Percentiles rank a stretch among this genome's conserved stretches.
phyloP scores from a whole-genome alignment of 2,888 invertebrate genomes.

The Lasius fuliginosus region DNA sequence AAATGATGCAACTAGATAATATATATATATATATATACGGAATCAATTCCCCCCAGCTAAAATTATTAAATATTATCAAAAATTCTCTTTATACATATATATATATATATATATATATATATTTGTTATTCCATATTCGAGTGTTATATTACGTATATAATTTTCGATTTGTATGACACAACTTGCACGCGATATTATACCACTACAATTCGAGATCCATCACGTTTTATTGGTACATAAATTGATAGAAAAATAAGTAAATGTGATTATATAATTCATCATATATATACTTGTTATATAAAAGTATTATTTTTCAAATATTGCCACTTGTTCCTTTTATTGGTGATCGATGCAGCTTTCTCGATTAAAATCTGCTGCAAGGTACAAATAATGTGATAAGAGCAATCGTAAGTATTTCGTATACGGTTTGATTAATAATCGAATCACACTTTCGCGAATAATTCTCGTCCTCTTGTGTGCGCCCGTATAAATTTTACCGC shows the following conservation, averaged over 20 bases:
- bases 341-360: neutral
- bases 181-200: neutral
- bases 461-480: neutral
- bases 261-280: conserved; percentile 18
- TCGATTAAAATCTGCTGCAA: neutral
- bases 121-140: too few relatives aligned
- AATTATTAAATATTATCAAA: neutral
- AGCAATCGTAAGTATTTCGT: neutral
- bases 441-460: neutral
- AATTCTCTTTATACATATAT: neutral
- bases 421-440: neutral
- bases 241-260: conserved; percentile 15
- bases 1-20: too few relatives aligned
- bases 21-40: too few relatives aligned
- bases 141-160: neutral
- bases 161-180: neutral
- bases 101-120: neutral
- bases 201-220: neutral
- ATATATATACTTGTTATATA: conserved; percentile 1
- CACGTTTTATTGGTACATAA: conserved; percentile 1
- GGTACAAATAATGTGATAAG: neutral
- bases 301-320: neutral
- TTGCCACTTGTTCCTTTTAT: neutral
- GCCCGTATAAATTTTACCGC: neutral
- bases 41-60: neutral